A percentile compares a stretch with the other conserved stretches of the same genome.
Conservation (phyloP, 2,888 invertebrate genomes). For the Drosophila fungiperda region DNA sequence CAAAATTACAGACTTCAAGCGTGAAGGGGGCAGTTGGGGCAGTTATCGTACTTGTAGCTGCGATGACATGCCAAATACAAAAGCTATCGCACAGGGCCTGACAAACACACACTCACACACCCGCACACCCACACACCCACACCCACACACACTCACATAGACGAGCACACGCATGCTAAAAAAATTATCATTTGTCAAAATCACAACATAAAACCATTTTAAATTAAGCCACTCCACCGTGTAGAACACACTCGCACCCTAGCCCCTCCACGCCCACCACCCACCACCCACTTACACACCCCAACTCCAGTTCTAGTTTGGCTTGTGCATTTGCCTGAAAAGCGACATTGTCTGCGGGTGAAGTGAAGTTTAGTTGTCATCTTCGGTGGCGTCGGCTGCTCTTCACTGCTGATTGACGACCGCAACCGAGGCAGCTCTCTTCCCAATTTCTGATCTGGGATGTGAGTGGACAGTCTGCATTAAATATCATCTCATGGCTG, state of each 20-base stretch:
- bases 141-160: conserved; percentile 39
- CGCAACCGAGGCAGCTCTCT: conserved; percentile 7
- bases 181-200: conserved; percentile 79
- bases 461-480: conserved; percentile 35
- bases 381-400: conserved; percentile 58
- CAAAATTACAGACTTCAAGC: conserved; percentile 41
- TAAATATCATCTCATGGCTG: conserved; percentile 42
- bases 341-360: conserved; percentile 73
- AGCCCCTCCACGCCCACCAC: background rate
- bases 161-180: conserved; percentile 38
- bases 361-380: conserved; percentile 77
- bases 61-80: conserved; percentile 74
- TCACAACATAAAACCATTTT: conserved; percentile 79
- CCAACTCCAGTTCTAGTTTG: background rate
- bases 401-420: conserved; percentile 68
- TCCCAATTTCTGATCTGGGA: conserved; percentile 8
- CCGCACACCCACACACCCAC: conserved; percentile 20
- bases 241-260: conserved; percentile 7
- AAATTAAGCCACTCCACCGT: conserved; percentile 73
- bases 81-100: conserved; percentile 59
- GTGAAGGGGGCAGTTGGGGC: conserved; percentile 3
- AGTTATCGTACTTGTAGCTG: conserved; percentile 53
- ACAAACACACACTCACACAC: conserved; percentile 37
- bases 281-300: background rate
- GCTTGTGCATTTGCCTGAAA: conserved; percentile 36